Percentiles rank a stretch among this genome's conserved stretches.
Conservation (phyloP, 2,797 vertebrate species). For the Aselliscus stoliczkanus region DNA sequence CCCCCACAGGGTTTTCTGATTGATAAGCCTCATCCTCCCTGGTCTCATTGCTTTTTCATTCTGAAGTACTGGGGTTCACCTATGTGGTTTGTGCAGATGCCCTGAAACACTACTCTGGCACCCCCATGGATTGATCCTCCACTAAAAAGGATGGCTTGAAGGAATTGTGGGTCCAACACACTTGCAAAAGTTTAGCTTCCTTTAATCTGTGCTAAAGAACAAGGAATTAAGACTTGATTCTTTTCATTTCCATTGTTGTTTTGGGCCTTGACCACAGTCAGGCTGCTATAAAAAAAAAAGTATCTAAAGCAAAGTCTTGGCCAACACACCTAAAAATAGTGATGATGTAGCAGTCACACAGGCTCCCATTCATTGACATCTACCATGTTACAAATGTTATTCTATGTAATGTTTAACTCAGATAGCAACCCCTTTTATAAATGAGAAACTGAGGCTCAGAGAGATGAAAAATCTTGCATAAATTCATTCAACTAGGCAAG, state of each 20-base stretch:
- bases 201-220: neutral
- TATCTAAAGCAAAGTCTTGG: neutral
- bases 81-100: neutral
- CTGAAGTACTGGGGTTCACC: neutral
- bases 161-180: neutral
- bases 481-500: neutral
- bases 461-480: neutral
- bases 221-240: neutral
- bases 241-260: neutral
- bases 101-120: neutral
- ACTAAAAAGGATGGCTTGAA: neutral
- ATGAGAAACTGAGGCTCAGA: conserved; percentile 9
- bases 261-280: neutral
- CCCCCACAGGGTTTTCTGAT: neutral
- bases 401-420: neutral
- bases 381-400: neutral
- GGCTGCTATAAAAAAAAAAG: neutral
- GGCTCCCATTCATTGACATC: neutral
- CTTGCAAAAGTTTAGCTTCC: neutral
- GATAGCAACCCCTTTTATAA: conserved; percentile 10
- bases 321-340: neutral
- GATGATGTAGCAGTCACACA: neutral
- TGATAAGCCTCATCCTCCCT: neutral
- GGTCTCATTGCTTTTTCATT: neutral
- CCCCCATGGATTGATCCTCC: neutral